A percentile compares a stretch with the other conserved stretches of the same genome.
phyloP scores from a whole-genome alignment of 2,113 vertebrate genomes.

The Sigmodon hispidus region DNA sequence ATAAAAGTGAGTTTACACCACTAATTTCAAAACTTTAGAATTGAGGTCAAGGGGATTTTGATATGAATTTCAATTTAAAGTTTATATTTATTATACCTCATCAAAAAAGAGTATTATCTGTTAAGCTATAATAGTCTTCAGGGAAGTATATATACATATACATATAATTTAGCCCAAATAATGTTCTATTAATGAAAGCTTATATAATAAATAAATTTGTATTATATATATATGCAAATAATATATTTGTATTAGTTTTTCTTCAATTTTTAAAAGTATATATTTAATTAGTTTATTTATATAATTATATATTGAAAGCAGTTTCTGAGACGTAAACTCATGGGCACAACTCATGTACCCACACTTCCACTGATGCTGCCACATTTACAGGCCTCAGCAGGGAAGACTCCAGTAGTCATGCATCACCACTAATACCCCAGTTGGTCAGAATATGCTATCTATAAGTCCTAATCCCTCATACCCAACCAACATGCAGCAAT shows the following conservation, averaged over 20 bases:
- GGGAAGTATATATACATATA: neutral
- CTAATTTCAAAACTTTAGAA: neutral
- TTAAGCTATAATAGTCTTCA: neutral
- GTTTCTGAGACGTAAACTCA: too few species aligned
- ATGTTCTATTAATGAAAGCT: neutral
- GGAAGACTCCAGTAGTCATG: too few species aligned
- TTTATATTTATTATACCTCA: neutral
- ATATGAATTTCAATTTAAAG: neutral
- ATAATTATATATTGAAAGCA: neutral
- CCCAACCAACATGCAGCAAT: too few species aligned
- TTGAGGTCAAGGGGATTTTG: neutral
- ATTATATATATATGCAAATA: too few species aligned
- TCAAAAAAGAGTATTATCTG: neutral
- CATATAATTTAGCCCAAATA: neutral
- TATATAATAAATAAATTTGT: neutral
- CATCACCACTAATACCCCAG: too few species aligned
- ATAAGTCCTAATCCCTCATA: too few species aligned
- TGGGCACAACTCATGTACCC: too few species aligned
- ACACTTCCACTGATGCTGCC: too few species aligned
- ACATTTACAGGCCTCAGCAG: too few species aligned
- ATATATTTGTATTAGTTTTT: neutral
- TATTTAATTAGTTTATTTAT: neutral
- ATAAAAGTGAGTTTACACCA: neutral
- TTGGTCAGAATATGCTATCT: too few species aligned
- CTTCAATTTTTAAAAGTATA: too few species aligned